Evolutionary conservation across 2,797 vertebrate genomes (phyloP), one percentile per base, ranked within the genome.

Genomic region (Trachurus trachurus): DNA sequence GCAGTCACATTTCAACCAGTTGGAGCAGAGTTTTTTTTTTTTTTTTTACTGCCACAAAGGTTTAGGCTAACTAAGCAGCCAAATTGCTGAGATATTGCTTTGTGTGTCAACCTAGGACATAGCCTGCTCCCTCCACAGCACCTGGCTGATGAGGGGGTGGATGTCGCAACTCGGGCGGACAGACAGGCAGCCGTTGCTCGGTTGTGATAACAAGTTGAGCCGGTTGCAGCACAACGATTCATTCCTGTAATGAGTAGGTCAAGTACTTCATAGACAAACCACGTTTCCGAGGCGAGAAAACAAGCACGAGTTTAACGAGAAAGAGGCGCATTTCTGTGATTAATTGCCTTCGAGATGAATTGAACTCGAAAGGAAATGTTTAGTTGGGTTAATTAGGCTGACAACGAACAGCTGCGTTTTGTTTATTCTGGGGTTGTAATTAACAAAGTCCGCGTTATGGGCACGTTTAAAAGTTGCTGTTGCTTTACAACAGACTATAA

Each of bases 121-220:
- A 34, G 61, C 8, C 47, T 34, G 62, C 0, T 76, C 66, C 63
- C 56, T 57, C 21, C 66, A 44, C 80, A 78, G 40, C 40, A 77
- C 83, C 83, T 77, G 85, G 89, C 86, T 86, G 78, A 87, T 71
- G 8, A 37, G 34, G 37, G 29, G 59, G 65, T 22, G 57, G 68
- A 87, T 93, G 88, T 89, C 86, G 92, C 88, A 93, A 92, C 80
- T 66, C 58, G 9, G 17, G 76, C 56, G 87, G 87, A 73, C 84
- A 66, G 83, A 76, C 56, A 86, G 87, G 71, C 84, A 66, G 83
- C 53, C 65, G 61, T 73, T 65, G 81, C 70, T 79, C 9, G 59
- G 39, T 31, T 47, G 83, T 69, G 87, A 88, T 83, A 92, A 93
- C 91, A 84, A 91, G 93, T 94, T 91, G 77, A 69, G 89, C 92